Conservation (phyloP, 2,113 vertebrate genomes). For the Mohoua ochrocephala region DNA sequence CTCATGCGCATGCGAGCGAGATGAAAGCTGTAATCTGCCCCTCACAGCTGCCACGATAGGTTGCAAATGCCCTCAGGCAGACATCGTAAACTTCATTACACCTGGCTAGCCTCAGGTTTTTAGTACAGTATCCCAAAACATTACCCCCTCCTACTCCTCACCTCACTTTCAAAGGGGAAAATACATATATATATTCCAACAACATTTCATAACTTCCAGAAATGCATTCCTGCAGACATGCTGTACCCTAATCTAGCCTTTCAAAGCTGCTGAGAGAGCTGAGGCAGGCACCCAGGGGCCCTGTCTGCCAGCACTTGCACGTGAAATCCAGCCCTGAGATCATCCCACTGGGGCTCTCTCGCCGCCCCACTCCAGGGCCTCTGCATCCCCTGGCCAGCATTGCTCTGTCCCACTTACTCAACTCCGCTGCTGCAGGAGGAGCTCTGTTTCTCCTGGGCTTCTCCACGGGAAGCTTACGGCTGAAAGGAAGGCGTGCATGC, state of each 20-base stretch:
- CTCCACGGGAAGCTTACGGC: background rate
- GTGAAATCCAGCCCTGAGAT: background rate
- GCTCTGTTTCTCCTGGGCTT: background rate
- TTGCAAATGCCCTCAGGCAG: background rate
- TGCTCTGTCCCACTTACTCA: background rate
- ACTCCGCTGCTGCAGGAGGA: background rate
- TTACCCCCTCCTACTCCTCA: background rate
- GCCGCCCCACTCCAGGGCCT: rapidly evolving
- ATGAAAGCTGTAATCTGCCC: background rate
- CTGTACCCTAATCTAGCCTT: background rate
- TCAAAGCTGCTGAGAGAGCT: background rate
- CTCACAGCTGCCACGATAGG: background rate
- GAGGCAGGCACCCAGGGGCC: background rate
- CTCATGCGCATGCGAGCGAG: background rate
- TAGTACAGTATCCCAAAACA: background rate
- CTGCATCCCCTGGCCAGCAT: background rate
- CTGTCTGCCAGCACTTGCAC: background rate
- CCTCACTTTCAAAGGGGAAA: background rate
- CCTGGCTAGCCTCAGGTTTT: background rate
- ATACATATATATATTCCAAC: background rate
- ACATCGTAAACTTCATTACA: background rate
- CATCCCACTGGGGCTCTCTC: too few species aligned
- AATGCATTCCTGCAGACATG: background rate
- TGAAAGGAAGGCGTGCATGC: background rate
- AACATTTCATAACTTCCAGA: background rate